These are phyloP conservation scores for Caenorhabditis uteleia DNA, from an alignment of 2,888 invertebrate genomes.

Conservation along the genomic window DNA sequence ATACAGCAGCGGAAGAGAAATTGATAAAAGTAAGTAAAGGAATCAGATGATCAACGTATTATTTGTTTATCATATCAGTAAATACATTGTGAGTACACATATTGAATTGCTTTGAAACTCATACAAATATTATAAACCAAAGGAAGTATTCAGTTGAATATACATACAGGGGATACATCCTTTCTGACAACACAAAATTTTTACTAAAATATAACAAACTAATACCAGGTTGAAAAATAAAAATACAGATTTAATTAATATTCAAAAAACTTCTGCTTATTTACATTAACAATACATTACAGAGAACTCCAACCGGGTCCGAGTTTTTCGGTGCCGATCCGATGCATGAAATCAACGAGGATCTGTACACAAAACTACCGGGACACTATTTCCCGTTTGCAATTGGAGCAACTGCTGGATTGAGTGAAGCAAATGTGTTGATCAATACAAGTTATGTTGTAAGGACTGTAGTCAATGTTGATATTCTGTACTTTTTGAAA, in stretches of 20 bases:
- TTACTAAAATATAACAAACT: no score
- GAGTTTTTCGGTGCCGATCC: conserved; percentile 42
- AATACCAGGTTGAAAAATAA: no score
- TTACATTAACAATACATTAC: no score
- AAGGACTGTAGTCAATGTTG: conserved; percentile 29
- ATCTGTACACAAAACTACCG: conserved; percentile 29
- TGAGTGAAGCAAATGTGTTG: conserved; percentile 28
- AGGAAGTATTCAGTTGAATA: no score
- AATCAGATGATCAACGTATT: no score
- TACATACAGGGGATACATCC: no score
- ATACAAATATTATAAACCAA: no score
- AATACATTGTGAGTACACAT: no score
- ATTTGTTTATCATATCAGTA: neutral
- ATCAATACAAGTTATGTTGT: conserved; percentile 17
- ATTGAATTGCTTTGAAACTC: no score
- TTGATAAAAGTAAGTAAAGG: conserved; percentile 11
- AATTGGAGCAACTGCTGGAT: conserved; percentile 19
- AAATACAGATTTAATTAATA: no score
- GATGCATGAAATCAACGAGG: conserved; percentile 36
- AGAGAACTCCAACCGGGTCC: conserved; percentile 11
- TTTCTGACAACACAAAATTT: no score
- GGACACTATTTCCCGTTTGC: conserved; percentile 41
- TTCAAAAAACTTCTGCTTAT: no score
- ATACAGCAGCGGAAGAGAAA: conserved; percentile 29
- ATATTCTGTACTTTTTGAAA: conserved; percentile 37